phyloP scores from a whole-genome alignment of 2,888 invertebrate species.

The Punctoribates punctum region DNA sequence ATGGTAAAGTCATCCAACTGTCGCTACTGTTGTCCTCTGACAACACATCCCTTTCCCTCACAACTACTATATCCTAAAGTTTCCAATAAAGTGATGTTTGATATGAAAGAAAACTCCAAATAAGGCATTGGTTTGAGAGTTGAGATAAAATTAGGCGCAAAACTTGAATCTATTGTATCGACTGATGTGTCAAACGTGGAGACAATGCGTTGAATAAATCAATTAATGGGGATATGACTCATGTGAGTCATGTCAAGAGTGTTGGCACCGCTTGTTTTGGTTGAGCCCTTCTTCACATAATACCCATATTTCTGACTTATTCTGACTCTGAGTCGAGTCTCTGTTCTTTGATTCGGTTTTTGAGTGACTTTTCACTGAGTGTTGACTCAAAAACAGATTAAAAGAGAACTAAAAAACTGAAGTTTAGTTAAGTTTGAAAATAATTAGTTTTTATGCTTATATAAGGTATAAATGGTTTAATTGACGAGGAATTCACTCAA shows the following conservation, averaged over 20 bases:
- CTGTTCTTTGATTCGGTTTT: background rate
- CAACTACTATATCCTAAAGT: background rate
- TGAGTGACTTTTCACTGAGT: background rate
- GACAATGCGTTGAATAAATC: background rate
- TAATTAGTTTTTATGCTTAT: slow-evolving; percentile 25
- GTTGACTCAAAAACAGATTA: slow-evolving; percentile 4
- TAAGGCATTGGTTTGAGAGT: too few relatives aligned
- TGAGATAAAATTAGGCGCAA: too few relatives aligned
- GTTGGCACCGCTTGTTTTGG: background rate
- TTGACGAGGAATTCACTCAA: slow-evolving; percentile 15
- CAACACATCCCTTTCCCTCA: background rate
- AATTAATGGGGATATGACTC: background rate
- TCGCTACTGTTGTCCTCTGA: background rate
- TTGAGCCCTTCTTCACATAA: too few relatives aligned
- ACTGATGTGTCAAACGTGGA: too few relatives aligned
- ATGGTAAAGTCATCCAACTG: background rate
- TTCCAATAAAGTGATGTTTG: background rate
- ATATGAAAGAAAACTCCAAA: background rate
- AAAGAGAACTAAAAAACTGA: background rate
- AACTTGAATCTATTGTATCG: too few relatives aligned
- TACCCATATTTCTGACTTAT: too few relatives aligned
- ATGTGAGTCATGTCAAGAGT: background rate
- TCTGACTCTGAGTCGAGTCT: background rate
- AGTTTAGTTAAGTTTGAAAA: slow-evolving; percentile 18
- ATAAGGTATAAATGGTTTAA: slow-evolving; percentile 22